phyloP scores from a whole-genome alignment of 2,113 vertebrate species.

The Caracal caracal region DNA sequence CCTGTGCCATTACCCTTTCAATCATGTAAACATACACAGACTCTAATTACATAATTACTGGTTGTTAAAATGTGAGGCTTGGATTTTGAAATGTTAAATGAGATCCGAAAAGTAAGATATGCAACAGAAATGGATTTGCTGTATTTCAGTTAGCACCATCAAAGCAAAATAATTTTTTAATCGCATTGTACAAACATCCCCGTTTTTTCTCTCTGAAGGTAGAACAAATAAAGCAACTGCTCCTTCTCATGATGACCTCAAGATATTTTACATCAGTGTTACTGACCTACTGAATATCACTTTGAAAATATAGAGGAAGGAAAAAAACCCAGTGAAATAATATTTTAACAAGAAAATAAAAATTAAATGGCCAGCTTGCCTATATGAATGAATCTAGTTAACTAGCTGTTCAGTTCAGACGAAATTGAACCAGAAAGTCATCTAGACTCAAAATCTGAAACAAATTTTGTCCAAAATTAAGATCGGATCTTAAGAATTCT shows the following conservation, averaged over 20 bases:
- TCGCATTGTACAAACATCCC: background rate
- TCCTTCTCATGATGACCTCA: conserved; percentile 1
- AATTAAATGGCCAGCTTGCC: background rate
- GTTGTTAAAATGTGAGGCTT: background rate
- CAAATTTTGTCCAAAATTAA: background rate
- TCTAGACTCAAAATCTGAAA: background rate
- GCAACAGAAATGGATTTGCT: conserved; percentile 22
- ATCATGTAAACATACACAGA: conserved; percentile 16
- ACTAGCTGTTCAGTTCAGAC: background rate
- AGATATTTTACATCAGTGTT: background rate
- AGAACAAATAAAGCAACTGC: background rate
- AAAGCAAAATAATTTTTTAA: conserved; percentile 43
- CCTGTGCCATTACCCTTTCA: background rate
- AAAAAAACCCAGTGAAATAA: background rate
- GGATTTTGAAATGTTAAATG: conserved; percentile 48
- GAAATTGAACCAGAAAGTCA: background rate
- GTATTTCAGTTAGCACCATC: background rate
- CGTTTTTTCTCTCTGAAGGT: background rate
- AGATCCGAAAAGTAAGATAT: background rate
- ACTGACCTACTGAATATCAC: background rate
- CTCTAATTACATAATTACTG: conserved; percentile 41
- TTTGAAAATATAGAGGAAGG: background rate
- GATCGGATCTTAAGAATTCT: background rate
- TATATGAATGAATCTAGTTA: background rate
- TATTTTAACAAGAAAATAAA: conserved; percentile 3